phyloP scores from a whole-genome alignment of 30 jellyfish, hydroid and myxozoan genomes.

The Aurelia aurita region DNA sequence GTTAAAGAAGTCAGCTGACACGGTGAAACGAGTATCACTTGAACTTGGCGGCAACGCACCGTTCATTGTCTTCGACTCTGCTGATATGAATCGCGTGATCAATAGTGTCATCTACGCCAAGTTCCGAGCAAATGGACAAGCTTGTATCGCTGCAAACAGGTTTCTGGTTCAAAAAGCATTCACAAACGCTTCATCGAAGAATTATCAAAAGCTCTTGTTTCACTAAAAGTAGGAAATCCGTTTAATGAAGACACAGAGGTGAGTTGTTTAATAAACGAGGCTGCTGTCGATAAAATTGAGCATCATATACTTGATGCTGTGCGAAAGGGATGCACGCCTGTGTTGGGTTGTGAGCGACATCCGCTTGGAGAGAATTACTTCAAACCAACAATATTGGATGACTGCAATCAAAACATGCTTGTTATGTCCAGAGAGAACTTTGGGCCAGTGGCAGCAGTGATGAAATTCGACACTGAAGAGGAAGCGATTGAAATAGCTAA shows the following conservation, averaged over 20 bases:
- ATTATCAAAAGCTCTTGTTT: conserved; percentile 6
- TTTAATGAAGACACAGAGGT: conserved; percentile 37
- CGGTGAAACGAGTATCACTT: conserved; percentile 78
- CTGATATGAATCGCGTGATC: conserved; percentile 71
- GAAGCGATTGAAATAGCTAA: conserved; percentile 71
- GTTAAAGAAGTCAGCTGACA: conserved; percentile 62
- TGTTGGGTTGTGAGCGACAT: conserved; percentile 49
- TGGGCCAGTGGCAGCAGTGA: conserved; percentile 80
- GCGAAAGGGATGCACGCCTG: conserved; percentile 53
- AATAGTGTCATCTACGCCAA: conserved; percentile 58
- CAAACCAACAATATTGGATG: conserved; percentile 76
- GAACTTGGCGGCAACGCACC: conserved; percentile 96
- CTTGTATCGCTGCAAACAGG: conserved; percentile 85
- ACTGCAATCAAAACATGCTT: conserved; percentile 66
- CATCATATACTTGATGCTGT: conserved; percentile 63
- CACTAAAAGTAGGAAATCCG: conserved; percentile 71
- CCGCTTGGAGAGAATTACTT: conserved; percentile 43
- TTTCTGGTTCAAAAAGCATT: conserved; percentile 74
- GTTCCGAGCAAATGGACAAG: conserved; percentile 84
- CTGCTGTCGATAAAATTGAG: conserved; percentile 56
- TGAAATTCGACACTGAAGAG: conserved; percentile 66
- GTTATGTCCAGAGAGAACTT: conserved; percentile 67
- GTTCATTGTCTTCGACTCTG: conserved; percentile 84
- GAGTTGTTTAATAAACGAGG: conserved; percentile 48
- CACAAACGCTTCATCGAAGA: conserved; percentile 65